Conservation (phyloP, 1,140 invertebrate species). For the Zaprionus taronus region DNA sequence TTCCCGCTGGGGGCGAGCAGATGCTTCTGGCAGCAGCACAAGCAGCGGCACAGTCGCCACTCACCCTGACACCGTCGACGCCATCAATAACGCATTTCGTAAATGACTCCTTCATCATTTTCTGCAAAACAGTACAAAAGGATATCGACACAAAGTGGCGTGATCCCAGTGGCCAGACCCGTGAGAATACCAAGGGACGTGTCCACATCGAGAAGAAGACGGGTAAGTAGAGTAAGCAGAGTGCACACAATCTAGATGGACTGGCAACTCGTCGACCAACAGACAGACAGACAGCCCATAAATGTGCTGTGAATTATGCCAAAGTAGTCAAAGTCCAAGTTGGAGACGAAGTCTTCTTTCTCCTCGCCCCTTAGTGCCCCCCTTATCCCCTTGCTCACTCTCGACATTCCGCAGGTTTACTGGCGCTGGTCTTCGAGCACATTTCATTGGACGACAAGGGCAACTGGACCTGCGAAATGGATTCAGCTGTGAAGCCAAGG, state of each 20-base stretch:
- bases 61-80: conserved; percentile 70
- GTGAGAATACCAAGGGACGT: conserved; percentile 79
- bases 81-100: conserved; percentile 83
- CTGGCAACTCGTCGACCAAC: background rate
- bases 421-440: conserved; percentile 84
- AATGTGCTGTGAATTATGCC: conserved; percentile 25
- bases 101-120: conserved; percentile 83
- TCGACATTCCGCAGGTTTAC: conserved; percentile 47
- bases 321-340: conserved; percentile 12
- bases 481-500: conserved; percentile 47
- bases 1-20: background rate
- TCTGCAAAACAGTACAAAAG: conserved; percentile 82
- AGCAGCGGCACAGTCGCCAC: conserved; percentile 25
- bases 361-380: background rate
- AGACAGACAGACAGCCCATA: conserved; percentile 9
- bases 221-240: conserved; percentile 55
- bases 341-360: background rate
- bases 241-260: background rate
- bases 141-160: conserved; percentile 81
- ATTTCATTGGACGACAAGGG: conserved; percentile 81
- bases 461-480: conserved; percentile 83
- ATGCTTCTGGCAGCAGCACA: conserved; percentile 1
- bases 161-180: conserved; percentile 71
- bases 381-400: background rate
- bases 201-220: conserved; percentile 82